phyloP scores from a whole-genome alignment of 2,797 vertebrate species.

The Tinamus major region DNA sequence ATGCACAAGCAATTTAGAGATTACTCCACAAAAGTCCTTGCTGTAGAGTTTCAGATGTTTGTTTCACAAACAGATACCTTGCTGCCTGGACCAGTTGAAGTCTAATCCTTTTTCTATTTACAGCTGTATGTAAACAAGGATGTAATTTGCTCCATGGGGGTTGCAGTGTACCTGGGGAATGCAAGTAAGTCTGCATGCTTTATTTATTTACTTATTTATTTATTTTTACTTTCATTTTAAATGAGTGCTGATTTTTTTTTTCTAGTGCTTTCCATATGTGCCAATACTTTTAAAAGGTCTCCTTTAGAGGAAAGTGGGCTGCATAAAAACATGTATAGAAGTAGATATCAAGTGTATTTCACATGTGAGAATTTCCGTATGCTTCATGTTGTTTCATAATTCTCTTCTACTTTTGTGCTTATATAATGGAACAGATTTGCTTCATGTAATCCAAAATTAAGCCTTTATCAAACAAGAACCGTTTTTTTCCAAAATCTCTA shows the following conservation, averaged over 20 bases:
- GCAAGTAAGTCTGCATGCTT: slow-evolving; percentile 86
- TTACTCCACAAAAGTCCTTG: not conserved
- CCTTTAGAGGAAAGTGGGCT: not conserved
- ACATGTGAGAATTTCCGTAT: not conserved
- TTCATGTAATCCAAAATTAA: not conserved
- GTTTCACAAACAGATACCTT: not conserved
- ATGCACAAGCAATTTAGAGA: not conserved
- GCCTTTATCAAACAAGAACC: not conserved
- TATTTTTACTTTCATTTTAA: not conserved
- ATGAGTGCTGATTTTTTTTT: not conserved
- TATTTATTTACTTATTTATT: not conserved
- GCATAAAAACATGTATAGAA: not conserved
- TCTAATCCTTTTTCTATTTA: slow-evolving; percentile 20
- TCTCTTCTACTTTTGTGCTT: fast-evolving
- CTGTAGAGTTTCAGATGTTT: not conserved
- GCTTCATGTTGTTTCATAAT: not conserved
- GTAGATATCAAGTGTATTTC: not conserved
- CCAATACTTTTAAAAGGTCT: not conserved
- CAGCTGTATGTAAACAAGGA: slow-evolving; percentile 95
- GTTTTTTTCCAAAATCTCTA: not conserved
- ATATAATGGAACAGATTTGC: not conserved
- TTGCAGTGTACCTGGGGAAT: slow-evolving; percentile 88
- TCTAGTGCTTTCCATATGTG: not conserved
- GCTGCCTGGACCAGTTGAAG: slow-evolving; percentile 5
- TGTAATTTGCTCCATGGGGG: slow-evolving; percentile 89